Percentiles rank a stretch among this genome's conserved stretches.
These are phyloP conservation scores for Kryphioiulus occultus DNA, from an alignment of 2,888 invertebrate genomes.

Conservation along the genomic window DNA sequence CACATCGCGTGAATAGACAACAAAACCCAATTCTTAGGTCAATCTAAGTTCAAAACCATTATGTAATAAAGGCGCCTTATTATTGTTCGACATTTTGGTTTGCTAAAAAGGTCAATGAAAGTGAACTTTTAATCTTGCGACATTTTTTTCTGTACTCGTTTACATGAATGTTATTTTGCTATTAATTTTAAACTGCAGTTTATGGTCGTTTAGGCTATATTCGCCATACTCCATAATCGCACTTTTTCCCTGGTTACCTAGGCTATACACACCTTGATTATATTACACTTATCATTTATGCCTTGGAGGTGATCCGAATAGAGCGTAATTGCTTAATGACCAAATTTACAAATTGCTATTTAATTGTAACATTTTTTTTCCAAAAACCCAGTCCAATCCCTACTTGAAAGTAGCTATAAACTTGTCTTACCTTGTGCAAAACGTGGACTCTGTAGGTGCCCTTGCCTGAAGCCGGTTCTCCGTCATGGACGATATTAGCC, in stretches of 20 bases:
- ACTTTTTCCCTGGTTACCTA: too few species aligned
- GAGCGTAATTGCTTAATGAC: background rate
- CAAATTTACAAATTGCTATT: background rate
- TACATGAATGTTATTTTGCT: background rate
- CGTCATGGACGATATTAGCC: constrained; percentile 99
- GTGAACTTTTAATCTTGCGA: background rate
- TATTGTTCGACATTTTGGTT: background rate
- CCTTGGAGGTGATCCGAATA: background rate
- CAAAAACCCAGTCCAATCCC: background rate
- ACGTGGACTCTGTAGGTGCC: constrained; percentile 96
- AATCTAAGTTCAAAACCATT: background rate
- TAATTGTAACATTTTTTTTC: background rate
- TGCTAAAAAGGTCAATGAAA: background rate
- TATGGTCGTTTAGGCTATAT: too few species aligned
- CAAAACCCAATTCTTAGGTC: background rate
- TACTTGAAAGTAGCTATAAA: background rate
- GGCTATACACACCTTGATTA: background rate
- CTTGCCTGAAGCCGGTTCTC: constrained; percentile 80
- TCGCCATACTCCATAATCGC: too few species aligned
- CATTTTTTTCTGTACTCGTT: too few species aligned
- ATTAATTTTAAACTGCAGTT: too few species aligned
- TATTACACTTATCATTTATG: background rate
- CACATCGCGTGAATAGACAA: background rate
- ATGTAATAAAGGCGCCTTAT: background rate
- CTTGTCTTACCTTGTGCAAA: constrained; percentile 72